Conservation (phyloP, 2,113 vertebrate genomes). For the Poeciliopsis turrubarensis region DNA sequence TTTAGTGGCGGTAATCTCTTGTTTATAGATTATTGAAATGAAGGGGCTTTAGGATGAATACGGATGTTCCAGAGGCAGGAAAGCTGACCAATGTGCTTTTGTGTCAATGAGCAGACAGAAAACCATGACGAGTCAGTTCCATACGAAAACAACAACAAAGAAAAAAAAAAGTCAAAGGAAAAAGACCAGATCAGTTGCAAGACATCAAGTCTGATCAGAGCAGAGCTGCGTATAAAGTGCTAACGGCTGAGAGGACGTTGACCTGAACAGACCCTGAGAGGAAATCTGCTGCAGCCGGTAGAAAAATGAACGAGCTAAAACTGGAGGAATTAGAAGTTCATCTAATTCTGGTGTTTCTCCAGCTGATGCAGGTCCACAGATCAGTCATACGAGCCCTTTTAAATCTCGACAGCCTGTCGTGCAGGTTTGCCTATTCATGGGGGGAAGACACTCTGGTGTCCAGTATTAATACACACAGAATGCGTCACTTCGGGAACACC, state of each 20-base stretch:
- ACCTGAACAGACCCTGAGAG: neutral
- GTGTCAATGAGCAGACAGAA: too few species aligned
- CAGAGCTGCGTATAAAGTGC: too few species aligned
- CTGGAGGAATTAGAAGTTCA: neutral
- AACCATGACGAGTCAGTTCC: too few species aligned
- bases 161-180: too few species aligned
- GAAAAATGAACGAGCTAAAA: neutral
- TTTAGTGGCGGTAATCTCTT: too few species aligned
- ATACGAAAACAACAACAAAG: too few species aligned
- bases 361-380: neutral
- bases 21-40: neutral
- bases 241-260: too few species aligned
- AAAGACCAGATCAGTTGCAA: too few species aligned
- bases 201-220: too few species aligned
- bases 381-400: neutral
- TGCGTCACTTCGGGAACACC: neutral
- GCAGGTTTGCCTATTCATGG: conserved; percentile 34
- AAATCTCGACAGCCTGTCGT: conserved; percentile 5
- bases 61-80: neutral
- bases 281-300: too few species aligned
- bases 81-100: neutral
- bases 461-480: conserved; percentile 29
- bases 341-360: too few species aligned
- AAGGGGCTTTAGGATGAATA: neutral
- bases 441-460: neutral